Base-by-base conservation (phyloP, 2,888 invertebrate genomes). In the Ophioninae sp. region DNA sequence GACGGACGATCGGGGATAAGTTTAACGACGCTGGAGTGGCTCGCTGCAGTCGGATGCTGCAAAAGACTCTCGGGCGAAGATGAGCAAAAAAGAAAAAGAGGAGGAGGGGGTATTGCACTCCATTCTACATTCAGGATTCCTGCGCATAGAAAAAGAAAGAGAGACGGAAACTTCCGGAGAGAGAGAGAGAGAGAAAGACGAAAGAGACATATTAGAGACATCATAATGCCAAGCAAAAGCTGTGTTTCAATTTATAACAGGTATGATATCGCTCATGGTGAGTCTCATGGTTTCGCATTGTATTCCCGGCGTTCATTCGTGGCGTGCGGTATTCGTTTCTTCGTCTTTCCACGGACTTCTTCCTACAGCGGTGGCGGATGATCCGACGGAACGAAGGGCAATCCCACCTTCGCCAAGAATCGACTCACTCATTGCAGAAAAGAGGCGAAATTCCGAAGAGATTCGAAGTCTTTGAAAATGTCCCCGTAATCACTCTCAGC, bases 151-250 rank as follows among this genome's bases (percentile, higher is more conserved):
- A 13, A 44, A 44, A 44, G 50, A 68, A 17, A 21, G 68, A 68
- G 50, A 65, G 50, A 76, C 68, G 59, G 87, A 86, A 82, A 85
- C 85, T 78, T 78, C 85, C 81, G 73, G 86, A 84, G 87, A 87
- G 88, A n/a, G n/a, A n/a, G n/a, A n/a, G n/a, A n/a, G n/a, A n/a
- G n/a, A n/a, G n/a, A n/a, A n/a, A n/a, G n/a, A n/a, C n/a, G 91
- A 91, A 91, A 92, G 92, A 92, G 92, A 93, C 92, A 92, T 93
- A 93, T 93, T 93, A 93, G 92, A 92, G 91, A 91, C 92, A 92
- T 92, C 93, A 92, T 93, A 93, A 92, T 91, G 92, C 92, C 93
- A 91, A 90, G 87, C 85, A 89, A 90, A 91, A 90, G 90, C 91
- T 92, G 91, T 92, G 92, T 92, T 92, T 91, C 92, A 92, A 93